A percentile compares a stretch with the other conserved stretches of the same genome.
Conservation (phyloP, 2,797 vertebrate genomes). For the Esox masquinongy region DNA sequence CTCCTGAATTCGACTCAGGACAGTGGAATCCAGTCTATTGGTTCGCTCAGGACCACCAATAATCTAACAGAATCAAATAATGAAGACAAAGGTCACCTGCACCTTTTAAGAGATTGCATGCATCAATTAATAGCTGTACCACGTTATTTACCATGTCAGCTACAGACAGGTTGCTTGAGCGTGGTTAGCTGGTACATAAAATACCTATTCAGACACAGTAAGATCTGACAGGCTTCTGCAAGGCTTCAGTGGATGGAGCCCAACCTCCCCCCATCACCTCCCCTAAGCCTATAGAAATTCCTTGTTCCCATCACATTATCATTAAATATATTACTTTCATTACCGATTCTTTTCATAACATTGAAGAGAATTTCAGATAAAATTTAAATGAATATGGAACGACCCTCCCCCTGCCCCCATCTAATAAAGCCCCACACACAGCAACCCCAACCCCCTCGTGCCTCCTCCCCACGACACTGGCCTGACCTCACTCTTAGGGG, state of each 20-base stretch:
- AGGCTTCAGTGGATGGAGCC: too few species aligned
- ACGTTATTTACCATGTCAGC: too few species aligned
- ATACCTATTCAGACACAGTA: too few species aligned
- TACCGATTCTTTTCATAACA: conserved; percentile 3
- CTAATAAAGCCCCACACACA: conserved; percentile 1
- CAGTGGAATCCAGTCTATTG: background rate
- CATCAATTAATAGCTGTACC: too few species aligned
- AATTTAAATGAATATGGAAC: conserved; percentile 4
- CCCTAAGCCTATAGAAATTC: background rate
- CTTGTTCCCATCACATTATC: background rate
- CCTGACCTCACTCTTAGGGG: background rate
- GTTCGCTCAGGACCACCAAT: background rate
- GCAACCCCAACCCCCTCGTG: background rate
- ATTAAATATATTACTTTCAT: conserved; percentile 12
- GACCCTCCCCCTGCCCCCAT: background rate
- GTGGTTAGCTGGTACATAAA: too few species aligned
- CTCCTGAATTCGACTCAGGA: background rate
- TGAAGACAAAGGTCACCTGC: background rate
- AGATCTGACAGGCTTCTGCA: too few species aligned
- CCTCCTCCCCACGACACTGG: background rate
- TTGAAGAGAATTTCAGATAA: background rate
- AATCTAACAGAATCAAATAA: background rate
- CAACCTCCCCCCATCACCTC: background rate
- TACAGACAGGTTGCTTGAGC: too few species aligned
- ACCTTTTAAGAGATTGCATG: too few species aligned